Conservation (phyloP, 2,797 vertebrate species). For the Centropyge bicolor region DNA sequence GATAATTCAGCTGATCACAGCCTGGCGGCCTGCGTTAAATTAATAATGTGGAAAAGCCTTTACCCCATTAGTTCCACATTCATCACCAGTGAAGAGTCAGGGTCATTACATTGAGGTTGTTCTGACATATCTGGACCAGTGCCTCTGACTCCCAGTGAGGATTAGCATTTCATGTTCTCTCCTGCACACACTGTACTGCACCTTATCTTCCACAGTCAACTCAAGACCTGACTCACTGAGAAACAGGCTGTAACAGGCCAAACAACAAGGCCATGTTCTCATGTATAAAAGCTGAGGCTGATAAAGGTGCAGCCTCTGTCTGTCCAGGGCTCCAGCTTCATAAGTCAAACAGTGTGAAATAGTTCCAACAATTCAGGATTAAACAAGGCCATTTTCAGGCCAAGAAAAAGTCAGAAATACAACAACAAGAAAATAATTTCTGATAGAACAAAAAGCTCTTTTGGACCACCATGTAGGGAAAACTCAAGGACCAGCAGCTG, state of each 20-base stretch:
- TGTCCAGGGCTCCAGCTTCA: neutral
- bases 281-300: neutral
- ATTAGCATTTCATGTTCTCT: conserved; percentile 3
- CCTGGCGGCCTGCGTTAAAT: neutral
- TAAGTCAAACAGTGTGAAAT: no score
- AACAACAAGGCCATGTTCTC: neutral
- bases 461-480: neutral
- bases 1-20: neutral
- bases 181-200: conserved; percentile 15
- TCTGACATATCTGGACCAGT: neutral
- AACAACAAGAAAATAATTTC: neutral
- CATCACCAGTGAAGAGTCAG: neutral
- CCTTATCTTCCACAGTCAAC: neutral
- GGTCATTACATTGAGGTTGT: neutral
- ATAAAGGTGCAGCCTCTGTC: neutral
- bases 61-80: neutral
- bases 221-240: conserved; percentile 6
- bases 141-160: neutral
- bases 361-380: neutral
- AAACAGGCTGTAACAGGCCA: conserved; percentile 23
- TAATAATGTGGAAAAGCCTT: neutral
- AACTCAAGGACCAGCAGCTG: neutral
- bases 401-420: neutral
- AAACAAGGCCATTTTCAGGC: neutral
- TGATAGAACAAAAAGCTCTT: neutral